Percentiles rank a stretch among this genome's conserved stretches.
These are phyloP conservation scores for Branchipolynoe longqiensis DNA, from an alignment of 2,888 invertebrate genomes.

Conservation along the genomic window DNA sequence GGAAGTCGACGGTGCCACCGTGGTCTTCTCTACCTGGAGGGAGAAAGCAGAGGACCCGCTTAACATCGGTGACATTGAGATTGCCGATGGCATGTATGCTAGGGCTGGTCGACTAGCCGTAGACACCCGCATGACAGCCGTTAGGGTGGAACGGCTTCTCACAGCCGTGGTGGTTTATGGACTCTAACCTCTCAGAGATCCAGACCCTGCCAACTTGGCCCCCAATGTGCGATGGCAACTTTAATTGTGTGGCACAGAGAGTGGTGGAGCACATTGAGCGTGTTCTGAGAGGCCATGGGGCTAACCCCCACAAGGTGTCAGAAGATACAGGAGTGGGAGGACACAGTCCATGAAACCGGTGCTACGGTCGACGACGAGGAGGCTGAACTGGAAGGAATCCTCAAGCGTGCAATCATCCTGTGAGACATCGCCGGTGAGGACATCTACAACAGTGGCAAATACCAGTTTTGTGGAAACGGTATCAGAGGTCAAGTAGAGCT, in stretches of 20 bases:
- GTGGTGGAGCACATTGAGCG: constrained; percentile 62
- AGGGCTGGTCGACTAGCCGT: not conserved
- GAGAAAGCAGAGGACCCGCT: not conserved
- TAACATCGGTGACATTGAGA: not conserved
- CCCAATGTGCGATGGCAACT: constrained; percentile 59
- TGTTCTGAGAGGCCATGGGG: constrained; percentile 58
- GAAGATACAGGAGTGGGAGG: constrained; percentile 56
- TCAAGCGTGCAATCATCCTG: constrained; percentile 55
- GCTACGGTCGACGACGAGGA: constrained; percentile 62
- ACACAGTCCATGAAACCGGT: constrained; percentile 60
- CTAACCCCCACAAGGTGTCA: constrained; percentile 7
- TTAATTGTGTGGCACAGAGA: constrained; percentile 63
- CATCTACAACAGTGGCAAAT: constrained; percentile 55
- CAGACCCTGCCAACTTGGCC: constrained; percentile 47
- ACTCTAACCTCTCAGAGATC: not conserved
- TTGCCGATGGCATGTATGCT: not conserved
- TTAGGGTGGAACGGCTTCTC: not conserved
- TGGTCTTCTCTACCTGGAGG: not conserved
- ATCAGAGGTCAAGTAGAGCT: constrained; percentile 52
- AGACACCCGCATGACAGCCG: not conserved
- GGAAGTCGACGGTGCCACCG: not conserved
- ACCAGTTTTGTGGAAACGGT: constrained; percentile 9
- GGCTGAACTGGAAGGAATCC: constrained; percentile 59
- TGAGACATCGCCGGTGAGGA: constrained; percentile 57
- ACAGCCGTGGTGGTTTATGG: not conserved